Evolutionary conservation across 1,140 invertebrate genomes (phyloP).

Genomic region (Pseudoatta argentina): DNA sequence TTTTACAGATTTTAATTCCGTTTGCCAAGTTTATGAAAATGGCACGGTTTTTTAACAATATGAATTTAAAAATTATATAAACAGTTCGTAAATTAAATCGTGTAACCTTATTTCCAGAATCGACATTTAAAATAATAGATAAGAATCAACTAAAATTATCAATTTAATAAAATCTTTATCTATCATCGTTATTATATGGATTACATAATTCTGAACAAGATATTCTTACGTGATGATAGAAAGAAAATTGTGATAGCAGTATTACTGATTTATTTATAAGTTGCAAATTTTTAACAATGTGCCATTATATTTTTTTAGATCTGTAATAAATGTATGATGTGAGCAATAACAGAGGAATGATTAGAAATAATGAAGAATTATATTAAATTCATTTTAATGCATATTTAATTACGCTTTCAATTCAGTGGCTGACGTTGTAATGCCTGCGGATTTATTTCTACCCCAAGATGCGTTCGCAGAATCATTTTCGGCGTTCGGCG

Average conservation of each 20-base stretch:
- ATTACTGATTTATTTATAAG: not conserved
- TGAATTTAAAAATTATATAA: too few relatives aligned
- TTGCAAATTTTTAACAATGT: not conserved
- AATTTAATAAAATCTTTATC: too few relatives aligned
- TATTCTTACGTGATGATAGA: not conserved
- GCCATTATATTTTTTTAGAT: not conserved
- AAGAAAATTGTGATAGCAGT: not conserved
- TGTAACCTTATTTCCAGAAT: too few relatives aligned
- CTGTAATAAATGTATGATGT: not conserved
- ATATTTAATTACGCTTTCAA: not conserved
- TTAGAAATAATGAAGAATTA: not conserved
- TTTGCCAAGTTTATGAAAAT: too few relatives aligned
- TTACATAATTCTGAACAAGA: not conserved
- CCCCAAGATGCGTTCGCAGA: not conserved
- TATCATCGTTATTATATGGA: too few relatives aligned
- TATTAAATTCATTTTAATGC: conserved; percentile 2
- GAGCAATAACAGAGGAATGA: not conserved
- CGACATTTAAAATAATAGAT: too few relatives aligned
- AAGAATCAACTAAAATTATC: too few relatives aligned
- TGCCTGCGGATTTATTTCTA: not conserved
- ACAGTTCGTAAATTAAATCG: too few relatives aligned
- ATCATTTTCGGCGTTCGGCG: conserved; percentile 26
- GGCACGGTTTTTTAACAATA: too few relatives aligned
- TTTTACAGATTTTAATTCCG: too few relatives aligned
- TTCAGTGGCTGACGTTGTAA: not conserved